Conservation (phyloP, 2,113 vertebrate species). For the Lagenorhynchus albirostris region DNA sequence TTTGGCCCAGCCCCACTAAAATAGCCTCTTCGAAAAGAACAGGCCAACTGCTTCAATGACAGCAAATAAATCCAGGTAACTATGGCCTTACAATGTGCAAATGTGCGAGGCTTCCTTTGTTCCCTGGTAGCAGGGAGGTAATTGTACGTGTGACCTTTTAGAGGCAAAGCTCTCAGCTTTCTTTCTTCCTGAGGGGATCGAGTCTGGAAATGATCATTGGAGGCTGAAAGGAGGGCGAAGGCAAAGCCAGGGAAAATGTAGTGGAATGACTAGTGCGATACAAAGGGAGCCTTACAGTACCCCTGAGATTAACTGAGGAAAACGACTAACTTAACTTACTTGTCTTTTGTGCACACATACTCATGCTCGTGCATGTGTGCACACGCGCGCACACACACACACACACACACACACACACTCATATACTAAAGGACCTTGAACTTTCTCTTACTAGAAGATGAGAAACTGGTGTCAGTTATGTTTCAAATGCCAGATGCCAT, state of each 20-base stretch:
- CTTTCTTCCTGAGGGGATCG: background rate
- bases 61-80: background rate
- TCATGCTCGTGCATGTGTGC: too few relatives aligned
- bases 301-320: background rate
- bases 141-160: background rate
- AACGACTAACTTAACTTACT: background rate
- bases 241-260: background rate
- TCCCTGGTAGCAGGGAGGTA: background rate
- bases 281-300: background rate
- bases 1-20: background rate
- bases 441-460: background rate
- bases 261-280: background rate
- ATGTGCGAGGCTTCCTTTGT: background rate
- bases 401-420: too few relatives aligned
- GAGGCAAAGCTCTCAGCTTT: background rate
- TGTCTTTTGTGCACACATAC: background rate
- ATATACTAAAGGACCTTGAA: background rate
- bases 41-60: background rate
- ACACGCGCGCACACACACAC: fast-evolving
- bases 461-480: background rate
- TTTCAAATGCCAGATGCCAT: background rate
- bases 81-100: background rate
- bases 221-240: background rate
- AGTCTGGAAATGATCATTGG: background rate
- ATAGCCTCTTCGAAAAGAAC: background rate